phyloP scores from a whole-genome alignment of 2,888 invertebrate species.

The Oscheius sp. region DNA sequence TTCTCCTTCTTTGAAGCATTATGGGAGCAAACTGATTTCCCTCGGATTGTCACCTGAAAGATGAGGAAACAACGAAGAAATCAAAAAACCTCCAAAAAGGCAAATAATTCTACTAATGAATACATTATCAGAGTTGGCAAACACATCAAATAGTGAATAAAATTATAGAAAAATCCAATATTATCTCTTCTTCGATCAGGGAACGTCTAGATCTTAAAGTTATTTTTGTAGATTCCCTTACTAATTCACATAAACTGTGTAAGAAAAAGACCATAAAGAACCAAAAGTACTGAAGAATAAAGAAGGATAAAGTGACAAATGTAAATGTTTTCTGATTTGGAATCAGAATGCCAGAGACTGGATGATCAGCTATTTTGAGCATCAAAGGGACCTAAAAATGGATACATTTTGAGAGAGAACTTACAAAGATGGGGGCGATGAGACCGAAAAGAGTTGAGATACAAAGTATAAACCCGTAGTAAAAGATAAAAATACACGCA shows the following conservation, averaged over 20 bases:
- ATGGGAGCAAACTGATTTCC: constrained; percentile 65
- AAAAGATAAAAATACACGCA: constrained; percentile 60
- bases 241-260: constrained; percentile 56
- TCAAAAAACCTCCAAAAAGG: constrained; percentile 63
- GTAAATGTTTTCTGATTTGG: constrained; percentile 54
- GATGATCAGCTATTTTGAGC: constrained; percentile 44
- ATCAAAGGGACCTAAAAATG: constrained; percentile 55
- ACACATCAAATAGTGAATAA: constrained; percentile 59
- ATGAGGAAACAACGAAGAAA: no score
- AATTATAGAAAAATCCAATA: constrained; percentile 56
- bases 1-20: constrained; percentile 66
- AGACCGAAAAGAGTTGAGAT: constrained; percentile 58
- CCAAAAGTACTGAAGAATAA: constrained; percentile 61
- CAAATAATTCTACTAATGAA: constrained; percentile 58
- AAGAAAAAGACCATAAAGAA: constrained; percentile 59
- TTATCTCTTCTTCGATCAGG: constrained; percentile 56
- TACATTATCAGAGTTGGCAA: constrained; percentile 63
- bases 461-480: constrained; percentile 65
- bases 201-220: constrained; percentile 47
- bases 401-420: constrained; percentile 11
- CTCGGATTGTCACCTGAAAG: constrained; percentile 63
- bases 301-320: constrained; percentile 58
- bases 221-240: no score
- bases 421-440: constrained; percentile 59
- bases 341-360: constrained; percentile 51